Conservation (phyloP, 2,888 invertebrate genomes). For the Sepiola atlantica region DNA sequence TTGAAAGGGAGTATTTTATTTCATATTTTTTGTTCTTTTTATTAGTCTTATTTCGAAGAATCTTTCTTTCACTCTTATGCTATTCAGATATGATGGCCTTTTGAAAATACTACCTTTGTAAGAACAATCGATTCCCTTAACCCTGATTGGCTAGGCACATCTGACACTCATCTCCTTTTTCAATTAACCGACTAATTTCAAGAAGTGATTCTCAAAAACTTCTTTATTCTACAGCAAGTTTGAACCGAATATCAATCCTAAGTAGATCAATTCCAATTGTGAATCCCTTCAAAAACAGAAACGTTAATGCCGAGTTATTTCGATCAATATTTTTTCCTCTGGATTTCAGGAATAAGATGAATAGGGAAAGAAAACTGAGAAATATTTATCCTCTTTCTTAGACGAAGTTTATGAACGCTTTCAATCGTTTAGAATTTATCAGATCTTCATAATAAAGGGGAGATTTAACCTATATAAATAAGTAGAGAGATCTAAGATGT, state of each 20-base stretch:
- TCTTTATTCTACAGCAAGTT: neutral
- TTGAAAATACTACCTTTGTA: neutral
- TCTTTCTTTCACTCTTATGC: conserved; percentile 32
- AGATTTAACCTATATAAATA: no score
- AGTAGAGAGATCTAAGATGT: no score
- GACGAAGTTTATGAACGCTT: neutral
- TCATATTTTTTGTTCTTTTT: neutral
- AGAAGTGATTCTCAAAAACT: neutral
- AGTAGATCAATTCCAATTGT: neutral
- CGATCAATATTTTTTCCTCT: neutral
- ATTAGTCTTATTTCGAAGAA: neutral
- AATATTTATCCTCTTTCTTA: neutral
- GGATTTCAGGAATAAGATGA: neutral
- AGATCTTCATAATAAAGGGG: no score
- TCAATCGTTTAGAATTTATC: neutral
- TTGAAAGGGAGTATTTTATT: neutral
- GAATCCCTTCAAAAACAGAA: neutral
- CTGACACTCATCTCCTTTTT: neutral
- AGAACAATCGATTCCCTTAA: neutral
- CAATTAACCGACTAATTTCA: neutral
- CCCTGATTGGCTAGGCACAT: neutral
- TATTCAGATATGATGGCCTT: neutral
- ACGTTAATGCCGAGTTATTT: neutral
- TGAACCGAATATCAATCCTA: neutral
- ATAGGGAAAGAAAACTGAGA: neutral